Percentiles rank a stretch among this genome's conserved stretches.
Evolutionary conservation across 2,113 vertebrate genomes (phyloP).

Genomic region (Trinectes maculatus): DNA sequence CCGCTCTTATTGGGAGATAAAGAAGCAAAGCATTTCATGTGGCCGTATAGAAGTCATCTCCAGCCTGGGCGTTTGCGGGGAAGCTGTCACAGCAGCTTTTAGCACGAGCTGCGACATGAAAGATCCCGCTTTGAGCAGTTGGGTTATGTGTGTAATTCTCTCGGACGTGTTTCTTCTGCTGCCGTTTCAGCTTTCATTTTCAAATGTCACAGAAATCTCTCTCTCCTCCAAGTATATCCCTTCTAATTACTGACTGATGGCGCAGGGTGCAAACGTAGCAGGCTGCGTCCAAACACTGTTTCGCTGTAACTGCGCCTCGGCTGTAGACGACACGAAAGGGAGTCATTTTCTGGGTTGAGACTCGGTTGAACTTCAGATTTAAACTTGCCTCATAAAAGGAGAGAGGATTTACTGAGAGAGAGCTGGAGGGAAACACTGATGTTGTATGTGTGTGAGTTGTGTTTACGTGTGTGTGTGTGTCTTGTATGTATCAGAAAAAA

Average conservation of each 20-base stretch:
- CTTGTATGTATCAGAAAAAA: too few species aligned
- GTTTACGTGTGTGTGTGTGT: constrained; percentile 11
- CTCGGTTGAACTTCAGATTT: constrained; percentile 48
- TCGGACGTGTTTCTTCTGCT: constrained; percentile 74
- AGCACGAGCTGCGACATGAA: constrained; percentile 74
- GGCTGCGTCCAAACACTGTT: constrained; percentile 46
- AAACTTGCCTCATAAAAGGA: constrained; percentile 26
- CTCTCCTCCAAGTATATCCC: constrained; percentile 59
- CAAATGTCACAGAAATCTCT: constrained; percentile 65
- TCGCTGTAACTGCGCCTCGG: constrained; percentile 5
- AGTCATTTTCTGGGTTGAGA: constrained; percentile 30
- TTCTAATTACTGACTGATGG: constrained; percentile 74
- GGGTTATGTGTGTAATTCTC: constrained; percentile 79
- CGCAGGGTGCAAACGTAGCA: constrained; percentile 59
- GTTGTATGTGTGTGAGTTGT: constrained; percentile 3
- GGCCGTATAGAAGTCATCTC: constrained; percentile 73
- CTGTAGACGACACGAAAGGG: constrained; percentile 50
- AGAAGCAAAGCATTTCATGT: constrained; percentile 76
- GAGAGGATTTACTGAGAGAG: constrained; percentile 40
- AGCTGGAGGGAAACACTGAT: constrained; percentile 24
- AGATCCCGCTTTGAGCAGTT: constrained; percentile 69
- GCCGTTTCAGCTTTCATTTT: constrained; percentile 71
- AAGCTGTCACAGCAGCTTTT: constrained; percentile 79
- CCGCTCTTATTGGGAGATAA: constrained; percentile 77
- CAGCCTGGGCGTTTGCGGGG: constrained; percentile 60